Evolutionary conservation across 2,888 invertebrate genomes (phyloP), one percentile per base, ranked within the genome.

Genomic region (Ectemnius cavifrons): DNA sequence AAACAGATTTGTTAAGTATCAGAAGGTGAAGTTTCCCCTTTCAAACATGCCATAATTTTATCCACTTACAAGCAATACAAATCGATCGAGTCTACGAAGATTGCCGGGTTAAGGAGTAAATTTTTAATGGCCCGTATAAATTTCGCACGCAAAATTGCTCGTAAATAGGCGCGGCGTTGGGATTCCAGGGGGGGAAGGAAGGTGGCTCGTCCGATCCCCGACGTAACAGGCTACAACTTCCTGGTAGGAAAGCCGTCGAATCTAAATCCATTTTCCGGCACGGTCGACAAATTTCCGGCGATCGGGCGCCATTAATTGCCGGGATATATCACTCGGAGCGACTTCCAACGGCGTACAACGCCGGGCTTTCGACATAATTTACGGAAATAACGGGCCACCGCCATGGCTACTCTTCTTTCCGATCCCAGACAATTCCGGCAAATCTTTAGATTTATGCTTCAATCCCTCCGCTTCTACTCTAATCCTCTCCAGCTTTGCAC

Each of bases 301-400:
- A 82, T 84, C 80, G 73, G 70, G 61, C 67, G 75, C 80, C 85
- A 87, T 89, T 89, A 88, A 89, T 88, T 88, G 86, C 83, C 59
- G 61, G 81, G 84, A 81, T 88, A 88, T 86, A 88, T 87, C 87
- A 86, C 75, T 63, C 73, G 69, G 64, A 72, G 74, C 75, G 75
- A 73, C 74, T 72, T 37, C 62, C 66, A 49, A 58, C 70, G 58
- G 63, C 75, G 69, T 76, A 68, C 68, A 37, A 37, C 67, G 58
- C 64, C 67, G 28, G 28, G 46, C 11, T 11, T 37, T 37, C 64
- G 73, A 80, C 83, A 83, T 85, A 87, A 87, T 85, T 87, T 83
- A 87, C 84, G 79, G 84, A 84, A 85, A 85, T 84, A 81, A 80
- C 79, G 73, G 59, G 58, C 68, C 68, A 56, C 64, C 45, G 57